Evolutionary conservation across 2,888 invertebrate genomes (phyloP), one percentile per base, ranked within the genome.

Genomic region (Cosmorhoe ocellata): DNA sequence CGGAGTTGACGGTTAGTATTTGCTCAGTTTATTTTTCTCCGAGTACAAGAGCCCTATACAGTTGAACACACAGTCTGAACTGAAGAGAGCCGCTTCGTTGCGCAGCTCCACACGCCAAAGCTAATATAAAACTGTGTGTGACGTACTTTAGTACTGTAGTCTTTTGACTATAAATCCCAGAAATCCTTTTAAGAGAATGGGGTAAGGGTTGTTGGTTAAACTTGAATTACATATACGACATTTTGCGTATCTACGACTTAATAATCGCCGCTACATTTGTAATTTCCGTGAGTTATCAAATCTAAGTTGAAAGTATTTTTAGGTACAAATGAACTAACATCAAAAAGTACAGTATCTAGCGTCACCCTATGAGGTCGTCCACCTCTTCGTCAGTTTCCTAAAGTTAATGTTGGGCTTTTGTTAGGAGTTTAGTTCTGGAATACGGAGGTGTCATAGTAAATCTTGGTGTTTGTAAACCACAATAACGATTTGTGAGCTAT

Each of bases 1-100:
- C 71, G 65, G 60, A 72, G 73, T 74, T 75, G 66, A 69, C 67
- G 69, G 74, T 67, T 73, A 72, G 76, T 84, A 79, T 85, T 86
- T 85, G 78, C 74, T 77, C 81, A 81, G 81, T 82, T 84, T 84
- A 83, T 84, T 84, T 85, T 84, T 76, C 81, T 71, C 69, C 67
- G 63, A 74, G 75, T 18, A 66, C 66, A 71, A 81, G 81, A 61
- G 79, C 79, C 70, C 81, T 85, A 71, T 70, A 80, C 70, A 80
- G 74, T 74, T 75, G 76, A 79, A 81, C 76, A 85, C 74, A 84
- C 79, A 76, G 80, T 67, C 76, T 78, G 75, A 72, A 72, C 70
- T 79, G 74, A 71, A 79, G 80, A 71, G 76, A 76, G 71, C 78
- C 70, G 77, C 78, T 73, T 70, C 75, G 71, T 67, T 76, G 77